Conservation (phyloP, 2,113 vertebrate species). For the Urocitellus parryii region DNA sequence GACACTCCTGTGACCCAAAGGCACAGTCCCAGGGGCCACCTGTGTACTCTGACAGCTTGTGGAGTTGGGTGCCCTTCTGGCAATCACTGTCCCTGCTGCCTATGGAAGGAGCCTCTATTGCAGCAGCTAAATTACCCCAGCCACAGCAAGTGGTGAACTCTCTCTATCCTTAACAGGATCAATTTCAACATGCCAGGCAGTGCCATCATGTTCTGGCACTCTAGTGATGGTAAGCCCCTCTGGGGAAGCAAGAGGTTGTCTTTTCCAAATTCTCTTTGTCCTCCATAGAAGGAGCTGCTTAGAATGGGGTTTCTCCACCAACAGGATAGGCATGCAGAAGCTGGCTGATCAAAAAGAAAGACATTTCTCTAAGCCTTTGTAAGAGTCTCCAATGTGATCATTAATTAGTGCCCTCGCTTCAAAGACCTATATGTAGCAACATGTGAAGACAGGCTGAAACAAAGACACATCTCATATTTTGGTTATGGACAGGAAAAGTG, state of each 20-base stretch:
- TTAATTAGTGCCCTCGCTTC: background rate
- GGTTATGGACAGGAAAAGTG: background rate
- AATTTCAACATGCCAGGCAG: fast-evolving
- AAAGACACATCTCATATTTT: background rate
- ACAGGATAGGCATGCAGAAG: background rate
- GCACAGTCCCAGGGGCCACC: fast-evolving
- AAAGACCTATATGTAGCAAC: background rate
- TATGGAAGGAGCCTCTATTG: background rate
- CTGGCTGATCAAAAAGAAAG: background rate
- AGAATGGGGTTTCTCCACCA: background rate
- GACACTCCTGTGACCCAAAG: background rate
- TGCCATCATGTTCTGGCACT: fast-evolving
- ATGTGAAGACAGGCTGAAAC: background rate
- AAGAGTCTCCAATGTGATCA: background rate
- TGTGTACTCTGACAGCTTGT: fast-evolving
- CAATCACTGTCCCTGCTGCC: background rate
- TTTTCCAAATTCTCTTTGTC: background rate
- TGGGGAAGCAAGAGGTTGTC: background rate
- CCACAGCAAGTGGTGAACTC: fast-evolving
- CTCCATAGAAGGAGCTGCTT: background rate
- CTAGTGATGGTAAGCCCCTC: background rate
- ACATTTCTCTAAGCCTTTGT: background rate
- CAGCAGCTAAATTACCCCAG: fast-evolving
- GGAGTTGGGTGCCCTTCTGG: too few species aligned
- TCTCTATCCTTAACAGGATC: background rate